A percentile compares a stretch with the other conserved stretches of the same genome.
Conservation (phyloP, 2,888 invertebrate genomes). For the Oxytorus armatus region DNA sequence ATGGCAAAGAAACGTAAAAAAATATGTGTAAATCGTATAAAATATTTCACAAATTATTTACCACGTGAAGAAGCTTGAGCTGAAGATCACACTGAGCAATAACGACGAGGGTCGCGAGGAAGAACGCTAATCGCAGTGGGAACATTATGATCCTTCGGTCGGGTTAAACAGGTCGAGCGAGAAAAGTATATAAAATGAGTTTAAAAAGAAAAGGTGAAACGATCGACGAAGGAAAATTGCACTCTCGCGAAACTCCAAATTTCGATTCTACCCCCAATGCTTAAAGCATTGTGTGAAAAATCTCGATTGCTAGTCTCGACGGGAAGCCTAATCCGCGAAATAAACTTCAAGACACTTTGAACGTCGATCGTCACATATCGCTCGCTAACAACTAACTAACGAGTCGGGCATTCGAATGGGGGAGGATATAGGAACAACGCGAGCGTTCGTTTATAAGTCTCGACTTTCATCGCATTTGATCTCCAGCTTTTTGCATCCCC, state of each 20-base stretch:
- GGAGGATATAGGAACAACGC: conserved; percentile 74
- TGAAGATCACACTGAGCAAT: conserved; percentile 63
- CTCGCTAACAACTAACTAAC: conserved; percentile 50
- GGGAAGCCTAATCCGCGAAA: conserved; percentile 9
- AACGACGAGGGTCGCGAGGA: conserved; percentile 43
- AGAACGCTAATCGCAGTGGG: conserved; percentile 14
- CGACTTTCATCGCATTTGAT: conserved; percentile 72
- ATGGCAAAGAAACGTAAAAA: conserved; percentile 17
- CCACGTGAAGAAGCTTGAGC: conserved; percentile 80
- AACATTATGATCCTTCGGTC: conserved; percentile 20
- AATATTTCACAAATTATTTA: conserved; percentile 67
- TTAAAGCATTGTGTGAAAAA: conserved; percentile 11
- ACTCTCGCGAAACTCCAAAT: conserved; percentile 23
- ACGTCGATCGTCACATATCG: conserved; percentile 46
- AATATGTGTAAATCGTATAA: not conserved
- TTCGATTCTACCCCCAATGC: not conserved
- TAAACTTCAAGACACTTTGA: conserved; percentile 36
- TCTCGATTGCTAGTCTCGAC: conserved; percentile 38
- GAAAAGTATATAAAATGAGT: not conserved
- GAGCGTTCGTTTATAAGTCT: conserved; percentile 71
- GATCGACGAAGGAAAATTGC: not conserved
- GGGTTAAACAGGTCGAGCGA: not conserved
- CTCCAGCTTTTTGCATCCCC: conserved; percentile 15
- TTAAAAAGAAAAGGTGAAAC: not conserved
- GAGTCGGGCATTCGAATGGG: conserved; percentile 69